Conservation (phyloP, 2,888 invertebrate species). For the Chloroclystis v-ata region DNA sequence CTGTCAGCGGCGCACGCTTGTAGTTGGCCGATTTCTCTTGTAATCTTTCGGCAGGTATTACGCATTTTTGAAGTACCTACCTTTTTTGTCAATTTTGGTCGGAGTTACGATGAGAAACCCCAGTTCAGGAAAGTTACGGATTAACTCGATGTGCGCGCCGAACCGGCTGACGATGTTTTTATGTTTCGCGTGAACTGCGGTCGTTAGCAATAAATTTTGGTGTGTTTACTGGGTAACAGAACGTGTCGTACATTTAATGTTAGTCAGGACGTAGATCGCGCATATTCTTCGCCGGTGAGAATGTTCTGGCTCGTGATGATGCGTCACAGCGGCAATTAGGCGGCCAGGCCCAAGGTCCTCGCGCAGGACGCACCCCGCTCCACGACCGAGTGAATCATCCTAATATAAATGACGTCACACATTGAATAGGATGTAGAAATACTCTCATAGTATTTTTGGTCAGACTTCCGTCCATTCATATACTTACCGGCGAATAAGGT, state of each 20-base stretch:
- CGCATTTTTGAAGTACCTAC: slow-evolving; percentile 31
- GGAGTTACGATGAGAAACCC: too few relatives aligned
- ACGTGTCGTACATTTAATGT: too few relatives aligned
- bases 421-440: slow-evolving; percentile 36
- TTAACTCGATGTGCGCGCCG: slow-evolving; percentile 5
- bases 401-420: slow-evolving; percentile 34
- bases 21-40: slow-evolving; percentile 41
- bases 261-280: too few relatives aligned
- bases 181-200: slow-evolving; percentile 16
- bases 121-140: slow-evolving; percentile 19
- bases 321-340: slow-evolving; percentile 34
- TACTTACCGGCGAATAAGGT: slow-evolving; percentile 41
- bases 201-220: slow-evolving; percentile 16
- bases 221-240: not conserved
- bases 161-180: slow-evolving; percentile 16
- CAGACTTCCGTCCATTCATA: slow-evolving; percentile 64
- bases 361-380: slow-evolving; percentile 39
- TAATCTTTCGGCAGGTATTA: slow-evolving; percentile 43
- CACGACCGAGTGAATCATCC: slow-evolving; percentile 38
- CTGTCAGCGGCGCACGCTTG: slow-evolving; percentile 38
- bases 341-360: slow-evolving; percentile 39
- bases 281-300: too few relatives aligned
- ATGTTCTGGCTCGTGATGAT: slow-evolving; percentile 31
- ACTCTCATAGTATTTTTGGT: slow-evolving; percentile 49
- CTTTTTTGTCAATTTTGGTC: slow-evolving; percentile 36